Evolutionary conservation across 2,113 vertebrate genomes (phyloP).

Genomic region (Empidonax alnorum): DNA sequence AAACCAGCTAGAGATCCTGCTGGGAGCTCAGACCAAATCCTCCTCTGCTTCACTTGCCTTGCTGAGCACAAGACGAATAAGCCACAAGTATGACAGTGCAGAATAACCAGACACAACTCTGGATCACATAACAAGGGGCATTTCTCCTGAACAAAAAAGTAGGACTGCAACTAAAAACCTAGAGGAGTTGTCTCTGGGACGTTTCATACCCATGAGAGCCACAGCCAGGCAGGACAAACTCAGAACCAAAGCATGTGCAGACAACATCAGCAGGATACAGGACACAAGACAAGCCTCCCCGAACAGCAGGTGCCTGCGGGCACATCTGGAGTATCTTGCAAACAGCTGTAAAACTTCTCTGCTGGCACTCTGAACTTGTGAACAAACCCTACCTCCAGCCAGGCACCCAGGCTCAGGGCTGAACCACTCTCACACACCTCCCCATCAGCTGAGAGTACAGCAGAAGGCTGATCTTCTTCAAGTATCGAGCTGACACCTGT

Average conservation of each 20-base stretch:
- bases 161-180: background rate
- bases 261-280: background rate
- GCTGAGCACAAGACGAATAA: background rate
- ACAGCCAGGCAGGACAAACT: background rate
- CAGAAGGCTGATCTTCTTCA: background rate
- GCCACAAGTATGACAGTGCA: background rate
- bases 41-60: background rate
- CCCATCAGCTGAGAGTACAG: background rate
- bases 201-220: background rate
- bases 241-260: background rate
- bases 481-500: background rate
- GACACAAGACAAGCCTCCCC: background rate
- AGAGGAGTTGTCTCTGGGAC: background rate
- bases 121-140: background rate
- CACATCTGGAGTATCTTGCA: background rate
- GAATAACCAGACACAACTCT: background rate
- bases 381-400: background rate
- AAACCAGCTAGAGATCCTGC: background rate
- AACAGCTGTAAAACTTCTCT: background rate
- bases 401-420: background rate
- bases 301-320: background rate
- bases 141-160: background rate
- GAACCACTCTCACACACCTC: fast-evolving
- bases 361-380: background rate
- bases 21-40: background rate